phyloP scores from a whole-genome alignment of 2,797 vertebrate species.

The Pipistrellus nathusii region DNA sequence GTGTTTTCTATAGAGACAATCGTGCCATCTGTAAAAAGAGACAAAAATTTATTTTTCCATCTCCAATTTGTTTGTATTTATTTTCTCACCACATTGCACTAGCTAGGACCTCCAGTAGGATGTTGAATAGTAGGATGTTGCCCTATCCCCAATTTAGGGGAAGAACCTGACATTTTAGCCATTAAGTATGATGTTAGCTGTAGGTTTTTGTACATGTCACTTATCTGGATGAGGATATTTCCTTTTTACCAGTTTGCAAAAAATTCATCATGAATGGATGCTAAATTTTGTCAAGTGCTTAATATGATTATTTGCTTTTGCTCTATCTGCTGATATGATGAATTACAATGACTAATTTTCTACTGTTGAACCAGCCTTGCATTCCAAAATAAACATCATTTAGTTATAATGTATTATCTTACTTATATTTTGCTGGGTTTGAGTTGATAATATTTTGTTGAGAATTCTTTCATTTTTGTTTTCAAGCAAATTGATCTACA shows the following conservation, averaged over 20 bases:
- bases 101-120: not conserved
- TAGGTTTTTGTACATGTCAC: not conserved
- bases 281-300: not conserved
- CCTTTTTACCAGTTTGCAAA: not conserved
- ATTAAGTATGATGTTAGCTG: not conserved
- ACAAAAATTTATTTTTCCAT: not conserved
- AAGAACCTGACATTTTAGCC: not conserved
- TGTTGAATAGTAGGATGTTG: rapidly evolving
- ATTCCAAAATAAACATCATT: not conserved
- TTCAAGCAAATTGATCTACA: not conserved
- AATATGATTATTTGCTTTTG: not conserved
- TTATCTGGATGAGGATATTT: not conserved
- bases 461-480: not conserved
- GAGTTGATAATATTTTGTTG: not conserved
- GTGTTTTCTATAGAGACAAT: not conserved
- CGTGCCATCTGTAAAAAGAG: not conserved
- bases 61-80: not conserved
- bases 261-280: not conserved
- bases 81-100: not conserved
- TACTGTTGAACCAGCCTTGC: not conserved
- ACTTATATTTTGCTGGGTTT: not conserved
- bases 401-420: not conserved
- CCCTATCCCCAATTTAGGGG: not conserved
- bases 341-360: not conserved
- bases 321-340: too few species aligned